Evolutionary conservation across 1,140 invertebrate genomes (phyloP).

Genomic region (Frieseomelitta varia): DNA sequence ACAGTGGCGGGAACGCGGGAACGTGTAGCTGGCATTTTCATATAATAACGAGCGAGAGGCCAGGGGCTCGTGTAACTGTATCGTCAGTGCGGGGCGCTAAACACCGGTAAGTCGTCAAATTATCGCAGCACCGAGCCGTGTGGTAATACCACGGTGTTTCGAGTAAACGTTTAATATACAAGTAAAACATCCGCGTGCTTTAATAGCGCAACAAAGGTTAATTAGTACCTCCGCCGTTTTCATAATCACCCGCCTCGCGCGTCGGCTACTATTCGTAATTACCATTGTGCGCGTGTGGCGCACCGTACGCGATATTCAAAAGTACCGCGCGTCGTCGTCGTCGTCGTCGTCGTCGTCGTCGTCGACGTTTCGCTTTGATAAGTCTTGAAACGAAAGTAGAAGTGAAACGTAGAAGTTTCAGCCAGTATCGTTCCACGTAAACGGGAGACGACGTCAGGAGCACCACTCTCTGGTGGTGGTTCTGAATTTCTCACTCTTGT

Average conservation of each 20-base stretch:
- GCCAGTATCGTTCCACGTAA: not conserved
- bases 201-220: constrained; percentile 29
- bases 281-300: too few species aligned
- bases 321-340: not conserved
- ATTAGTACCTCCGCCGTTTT: constrained; percentile 10
- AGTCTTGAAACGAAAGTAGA: not conserved
- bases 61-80: not conserved
- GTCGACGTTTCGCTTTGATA: not conserved
- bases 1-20: not conserved
- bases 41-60: not conserved
- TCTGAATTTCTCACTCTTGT: not conserved
- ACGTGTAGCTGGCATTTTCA: not conserved
- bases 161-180: constrained; percentile 8
- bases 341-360: not conserved
- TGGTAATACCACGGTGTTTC: not conserved
- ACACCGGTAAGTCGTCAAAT: not conserved
- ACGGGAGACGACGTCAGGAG: too few species aligned
- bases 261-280: not conserved
- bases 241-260: too few species aligned
- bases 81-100: not conserved
- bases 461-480: not conserved
- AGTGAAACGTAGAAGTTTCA: not conserved
- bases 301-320: not conserved
- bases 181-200: not conserved
- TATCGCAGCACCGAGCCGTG: not conserved